phyloP scores from a whole-genome alignment of 2,888 invertebrate species.

The Eledone cirrhosa region DNA sequence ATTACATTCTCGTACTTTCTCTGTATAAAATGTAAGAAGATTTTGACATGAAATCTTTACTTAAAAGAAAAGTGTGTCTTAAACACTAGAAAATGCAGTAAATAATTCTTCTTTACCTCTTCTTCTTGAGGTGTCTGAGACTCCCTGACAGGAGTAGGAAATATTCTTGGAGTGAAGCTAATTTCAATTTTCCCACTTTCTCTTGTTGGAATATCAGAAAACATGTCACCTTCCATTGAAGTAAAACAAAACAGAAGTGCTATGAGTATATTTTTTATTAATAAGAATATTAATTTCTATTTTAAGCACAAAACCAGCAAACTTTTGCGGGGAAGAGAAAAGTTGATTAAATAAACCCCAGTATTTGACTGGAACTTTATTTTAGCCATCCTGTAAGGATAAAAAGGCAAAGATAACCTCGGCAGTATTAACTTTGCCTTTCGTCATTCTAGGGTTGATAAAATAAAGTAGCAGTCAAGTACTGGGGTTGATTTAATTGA shows the following conservation, averaged over 20 bases:
- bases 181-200: conserved; percentile 73
- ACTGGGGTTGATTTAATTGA: not conserved
- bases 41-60: not conserved
- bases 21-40: not conserved
- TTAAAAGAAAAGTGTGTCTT: not conserved
- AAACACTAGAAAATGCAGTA: not conserved
- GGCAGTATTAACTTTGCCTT: too few species aligned
- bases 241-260: not conserved
- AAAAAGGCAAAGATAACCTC: too few species aligned
- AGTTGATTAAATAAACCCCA: too few species aligned
- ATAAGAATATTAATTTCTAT: too few species aligned
- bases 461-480: not conserved
- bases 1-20: not conserved
- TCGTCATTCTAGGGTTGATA: too few species aligned
- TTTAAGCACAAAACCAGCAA: too few species aligned
- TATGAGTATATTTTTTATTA: not conserved
- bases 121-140: conserved; percentile 71
- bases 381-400: too few species aligned
- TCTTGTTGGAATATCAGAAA: conserved; percentile 65
- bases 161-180: conserved; percentile 78
- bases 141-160: conserved; percentile 81
- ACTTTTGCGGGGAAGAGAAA: too few species aligned
- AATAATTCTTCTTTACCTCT: conserved; percentile 68
- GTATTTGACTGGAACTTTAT: too few species aligned
- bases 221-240: conserved; percentile 37